phyloP scores from a whole-genome alignment of 1,140 invertebrate species.

The Scaptomyza hsui region DNA sequence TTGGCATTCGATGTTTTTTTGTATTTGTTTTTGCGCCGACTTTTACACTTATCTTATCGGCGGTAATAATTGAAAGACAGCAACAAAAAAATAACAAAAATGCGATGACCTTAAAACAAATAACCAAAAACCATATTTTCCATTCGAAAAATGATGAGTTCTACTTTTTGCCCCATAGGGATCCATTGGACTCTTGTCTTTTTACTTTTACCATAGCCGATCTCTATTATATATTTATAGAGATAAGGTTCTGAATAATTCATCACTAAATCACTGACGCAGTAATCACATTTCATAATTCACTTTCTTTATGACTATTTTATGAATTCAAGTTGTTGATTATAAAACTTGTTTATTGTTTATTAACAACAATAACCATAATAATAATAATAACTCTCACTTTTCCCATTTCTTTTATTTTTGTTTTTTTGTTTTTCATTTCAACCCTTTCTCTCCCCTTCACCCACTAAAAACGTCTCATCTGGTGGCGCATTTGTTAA shows the following conservation, averaged over 20 bases:
- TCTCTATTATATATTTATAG: neutral
- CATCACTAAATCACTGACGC: too few species aligned
- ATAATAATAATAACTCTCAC: neutral
- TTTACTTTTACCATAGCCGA: neutral
- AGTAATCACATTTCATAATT: too few species aligned
- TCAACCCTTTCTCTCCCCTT: conserved; percentile 4
- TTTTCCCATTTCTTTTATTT: too few species aligned
- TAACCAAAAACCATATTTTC: conserved; percentile 37
- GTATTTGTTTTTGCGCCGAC: neutral
- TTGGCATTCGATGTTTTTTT: conserved; percentile 1
- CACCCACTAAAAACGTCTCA: conserved; percentile 21
- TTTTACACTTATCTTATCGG: conserved; percentile 68
- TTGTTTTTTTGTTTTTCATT: too few species aligned
- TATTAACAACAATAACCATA: neutral
- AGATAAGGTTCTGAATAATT: too few species aligned
- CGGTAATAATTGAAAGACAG: conserved; percentile 61
- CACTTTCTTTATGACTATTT: too few species aligned
- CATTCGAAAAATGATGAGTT: conserved; percentile 22
- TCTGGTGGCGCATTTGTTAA: conserved; percentile 45
- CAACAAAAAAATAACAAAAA: conserved; percentile 8
- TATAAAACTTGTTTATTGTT: too few species aligned
- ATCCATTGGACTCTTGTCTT: conserved; percentile 21
- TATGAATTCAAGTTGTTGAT: too few species aligned
- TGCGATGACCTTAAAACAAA: conserved; percentile 66
- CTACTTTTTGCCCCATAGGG: conserved; percentile 6